These are phyloP conservation scores for Ischnus inquisitorius DNA, from an alignment of 2,888 invertebrate genomes.

Conservation along the genomic window DNA sequence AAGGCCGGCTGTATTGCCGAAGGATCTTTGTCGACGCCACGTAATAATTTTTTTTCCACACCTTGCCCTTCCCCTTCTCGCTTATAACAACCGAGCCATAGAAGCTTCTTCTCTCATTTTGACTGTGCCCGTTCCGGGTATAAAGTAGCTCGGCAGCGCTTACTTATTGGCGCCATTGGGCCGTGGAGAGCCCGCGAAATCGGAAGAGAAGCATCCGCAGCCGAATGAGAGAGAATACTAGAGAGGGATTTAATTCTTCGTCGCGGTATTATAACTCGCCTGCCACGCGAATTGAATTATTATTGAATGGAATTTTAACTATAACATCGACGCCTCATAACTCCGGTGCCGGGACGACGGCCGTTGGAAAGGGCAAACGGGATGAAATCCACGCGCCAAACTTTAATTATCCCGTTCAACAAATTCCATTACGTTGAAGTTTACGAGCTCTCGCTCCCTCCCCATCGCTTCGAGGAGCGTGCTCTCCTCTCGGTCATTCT, in stretches of 20 bases:
- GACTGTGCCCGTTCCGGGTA: neutral
- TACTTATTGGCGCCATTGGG: neutral
- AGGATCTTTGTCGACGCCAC: neutral
- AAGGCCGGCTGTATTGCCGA: neutral
- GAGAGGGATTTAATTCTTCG: constrained; percentile 48
- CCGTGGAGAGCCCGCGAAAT: neutral
- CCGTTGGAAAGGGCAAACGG: constrained; percentile 40
- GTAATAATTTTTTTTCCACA: constrained; percentile 34
- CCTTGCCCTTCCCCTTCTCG: neutral
- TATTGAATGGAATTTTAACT: constrained; percentile 67
- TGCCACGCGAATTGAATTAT: constrained; percentile 60
- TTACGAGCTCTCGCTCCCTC: constrained; percentile 43
- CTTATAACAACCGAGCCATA: neutral
- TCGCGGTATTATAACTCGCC: constrained; percentile 34
- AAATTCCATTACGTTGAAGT: constrained; percentile 70
- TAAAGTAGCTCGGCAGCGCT: neutral
- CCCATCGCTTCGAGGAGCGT: neutral
- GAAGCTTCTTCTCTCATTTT: neutral
- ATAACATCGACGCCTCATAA: constrained; percentile 63
- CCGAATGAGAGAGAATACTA: neutral
- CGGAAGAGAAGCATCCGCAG: neutral
- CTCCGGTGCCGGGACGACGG: constrained; percentile 26
- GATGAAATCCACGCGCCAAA: constrained; percentile 63
- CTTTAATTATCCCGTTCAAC: constrained; percentile 71
- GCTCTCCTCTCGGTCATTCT: constrained; percentile 10